These are phyloP conservation scores for Cremastinae sp. DNA, from an alignment of 2,888 invertebrate genomes.

Conservation along the genomic window DNA sequence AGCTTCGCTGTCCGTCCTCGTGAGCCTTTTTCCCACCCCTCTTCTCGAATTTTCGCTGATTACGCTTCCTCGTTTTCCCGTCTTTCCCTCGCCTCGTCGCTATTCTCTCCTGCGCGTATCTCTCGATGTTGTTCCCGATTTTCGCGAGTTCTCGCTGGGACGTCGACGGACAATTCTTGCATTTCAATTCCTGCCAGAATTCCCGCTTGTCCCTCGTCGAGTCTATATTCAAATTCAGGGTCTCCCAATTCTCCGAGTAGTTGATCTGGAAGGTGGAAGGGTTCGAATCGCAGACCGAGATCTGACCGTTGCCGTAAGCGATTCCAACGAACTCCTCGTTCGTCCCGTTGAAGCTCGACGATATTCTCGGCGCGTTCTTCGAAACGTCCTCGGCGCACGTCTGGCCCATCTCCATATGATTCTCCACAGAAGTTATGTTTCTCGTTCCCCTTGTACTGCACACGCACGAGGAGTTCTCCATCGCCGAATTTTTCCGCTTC, in stretches of 20 bases:
- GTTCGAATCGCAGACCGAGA: conserved; percentile 77
- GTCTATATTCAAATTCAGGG: conserved; percentile 76
- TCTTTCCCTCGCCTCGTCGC: conserved; percentile 67
- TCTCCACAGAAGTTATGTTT: conserved; percentile 64
- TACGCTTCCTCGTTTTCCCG: conserved; percentile 70
- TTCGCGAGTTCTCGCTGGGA: conserved; percentile 70
- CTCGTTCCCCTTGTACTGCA: conserved; percentile 70
- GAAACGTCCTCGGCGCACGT: conserved; percentile 59
- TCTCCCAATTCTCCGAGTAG: conserved; percentile 79
- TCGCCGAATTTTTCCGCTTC: conserved; percentile 69
- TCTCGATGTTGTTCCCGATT: conserved; percentile 73
- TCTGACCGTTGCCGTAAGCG: conserved; percentile 77
- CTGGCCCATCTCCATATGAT: conserved; percentile 61
- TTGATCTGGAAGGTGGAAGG: conserved; percentile 76
- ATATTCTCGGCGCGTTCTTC: conserved; percentile 72
- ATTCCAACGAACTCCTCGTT: conserved; percentile 78
- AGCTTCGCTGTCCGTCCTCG: conserved; percentile 55
- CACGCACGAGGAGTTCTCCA: conserved; percentile 73
- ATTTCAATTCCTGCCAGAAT: conserved; percentile 77
- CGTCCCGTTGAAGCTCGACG: conserved; percentile 75
- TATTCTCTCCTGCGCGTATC: conserved; percentile 70
- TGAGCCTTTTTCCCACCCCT: conserved; percentile 63
- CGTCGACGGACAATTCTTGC: conserved; percentile 75
- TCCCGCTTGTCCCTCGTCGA: conserved; percentile 66
- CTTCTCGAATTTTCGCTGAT: conserved; percentile 73